phyloP scores from a whole-genome alignment of 1,140 invertebrate genomes.

The Ptiloglossa arizonensis region DNA sequence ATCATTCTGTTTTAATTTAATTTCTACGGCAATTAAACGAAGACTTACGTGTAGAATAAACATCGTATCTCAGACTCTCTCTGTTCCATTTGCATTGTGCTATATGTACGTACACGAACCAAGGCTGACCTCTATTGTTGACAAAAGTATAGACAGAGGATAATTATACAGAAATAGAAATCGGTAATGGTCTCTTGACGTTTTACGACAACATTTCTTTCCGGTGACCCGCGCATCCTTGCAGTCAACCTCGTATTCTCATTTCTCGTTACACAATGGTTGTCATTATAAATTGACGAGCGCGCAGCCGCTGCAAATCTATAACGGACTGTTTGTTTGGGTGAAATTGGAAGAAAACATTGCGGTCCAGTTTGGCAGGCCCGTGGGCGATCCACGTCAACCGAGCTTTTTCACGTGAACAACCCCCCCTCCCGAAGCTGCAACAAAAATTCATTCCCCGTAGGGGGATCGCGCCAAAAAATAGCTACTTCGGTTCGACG shows the following conservation, averaged over 20 bases:
- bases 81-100: no score
- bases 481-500: constrained; percentile 44
- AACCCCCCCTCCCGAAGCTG: constrained; percentile 30
- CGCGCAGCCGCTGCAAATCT: constrained; percentile 65
- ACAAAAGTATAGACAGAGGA: no score
- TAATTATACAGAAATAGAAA: background rate
- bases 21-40: no score
- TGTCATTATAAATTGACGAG: constrained; percentile 72
- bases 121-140: no score
- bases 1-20: no score
- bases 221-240: background rate
- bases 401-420: constrained; percentile 40
- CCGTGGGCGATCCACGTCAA: constrained; percentile 54
- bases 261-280: constrained; percentile 69
- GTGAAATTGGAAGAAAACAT: constrained; percentile 76
- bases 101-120: no score
- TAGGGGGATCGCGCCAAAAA: constrained; percentile 27
- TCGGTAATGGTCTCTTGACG: constrained; percentile 55
- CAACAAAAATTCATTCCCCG: constrained; percentile 40
- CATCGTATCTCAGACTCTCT: no score
- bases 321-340: constrained; percentile 73
- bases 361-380: constrained; percentile 54
- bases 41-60: no score
- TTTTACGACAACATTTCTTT: constrained; percentile 40
- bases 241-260: constrained; percentile 23